These are phyloP conservation scores for Xylota sylvarum DNA, from an alignment of 2,888 invertebrate genomes.

Conservation along the genomic window DNA sequence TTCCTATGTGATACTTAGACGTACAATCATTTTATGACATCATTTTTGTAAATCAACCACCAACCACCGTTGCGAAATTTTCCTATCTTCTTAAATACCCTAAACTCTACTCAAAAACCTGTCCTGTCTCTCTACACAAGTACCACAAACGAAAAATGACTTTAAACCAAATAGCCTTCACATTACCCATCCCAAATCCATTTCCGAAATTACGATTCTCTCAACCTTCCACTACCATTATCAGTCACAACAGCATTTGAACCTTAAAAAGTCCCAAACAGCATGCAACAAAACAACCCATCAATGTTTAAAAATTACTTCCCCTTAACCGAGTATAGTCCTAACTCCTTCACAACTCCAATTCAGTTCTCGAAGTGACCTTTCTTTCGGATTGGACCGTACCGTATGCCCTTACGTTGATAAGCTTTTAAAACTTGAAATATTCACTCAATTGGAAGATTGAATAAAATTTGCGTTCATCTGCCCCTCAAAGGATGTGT, in stretches of 20 bases:
- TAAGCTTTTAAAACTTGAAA: constrained; percentile 78
- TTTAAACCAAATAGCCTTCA: constrained; percentile 24
- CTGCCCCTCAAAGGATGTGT: constrained; percentile 54
- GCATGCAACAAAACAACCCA: constrained; percentile 32
- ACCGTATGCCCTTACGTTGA: constrained; percentile 76
- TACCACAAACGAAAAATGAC: neutral
- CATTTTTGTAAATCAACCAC: no score
- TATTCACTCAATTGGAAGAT: constrained; percentile 84
- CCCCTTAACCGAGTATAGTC: constrained; percentile 40
- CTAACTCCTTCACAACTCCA: constrained; percentile 14
- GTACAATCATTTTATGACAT: no score
- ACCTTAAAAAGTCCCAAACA: constrained; percentile 35
- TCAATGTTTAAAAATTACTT: constrained; percentile 54
- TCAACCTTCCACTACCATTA: constrained; percentile 24
- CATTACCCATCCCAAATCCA: constrained; percentile 38
- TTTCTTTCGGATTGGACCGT: constrained; percentile 32
- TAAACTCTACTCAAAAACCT: no score
- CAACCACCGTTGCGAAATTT: neutral
- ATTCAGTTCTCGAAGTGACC: constrained; percentile 5
- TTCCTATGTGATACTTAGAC: no score
- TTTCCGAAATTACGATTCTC: constrained; percentile 39
- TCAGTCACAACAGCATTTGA: constrained; percentile 45
- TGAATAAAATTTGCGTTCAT: constrained; percentile 84
- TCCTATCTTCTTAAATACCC: no score
- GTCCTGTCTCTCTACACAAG: neutral